Percentiles rank a stretch among this genome's conserved stretches.
Conservation (phyloP, 2,888 invertebrate genomes). For the Polia nebulosa region DNA sequence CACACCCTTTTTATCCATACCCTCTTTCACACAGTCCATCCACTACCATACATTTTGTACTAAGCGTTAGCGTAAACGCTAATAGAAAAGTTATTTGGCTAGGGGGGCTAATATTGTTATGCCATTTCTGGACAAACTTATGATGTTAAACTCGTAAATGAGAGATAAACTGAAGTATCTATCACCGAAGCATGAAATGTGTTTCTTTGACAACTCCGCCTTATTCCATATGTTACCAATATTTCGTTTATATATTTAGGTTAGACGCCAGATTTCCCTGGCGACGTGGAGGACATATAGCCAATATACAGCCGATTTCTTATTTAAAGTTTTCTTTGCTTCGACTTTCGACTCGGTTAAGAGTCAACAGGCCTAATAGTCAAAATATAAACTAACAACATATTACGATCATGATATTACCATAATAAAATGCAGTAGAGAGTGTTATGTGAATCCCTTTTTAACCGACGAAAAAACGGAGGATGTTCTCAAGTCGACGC, state of each 20-base stretch:
- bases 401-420: neutral
- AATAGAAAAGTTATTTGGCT: too few relatives aligned
- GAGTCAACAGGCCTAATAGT: neutral
- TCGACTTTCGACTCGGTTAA: neutral
- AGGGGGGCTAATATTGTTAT: too few relatives aligned
- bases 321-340: conserved; percentile 34
- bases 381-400: neutral
- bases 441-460: neutral
- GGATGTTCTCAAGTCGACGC: too few relatives aligned
- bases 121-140: neutral
- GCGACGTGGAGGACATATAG: conserved; percentile 43
- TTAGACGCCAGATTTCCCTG: conserved; percentile 58
- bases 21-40: too few relatives aligned
- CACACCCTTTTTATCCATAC: too few relatives aligned
- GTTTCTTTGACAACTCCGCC: conserved; percentile 25
- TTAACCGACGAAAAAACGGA: too few relatives aligned
- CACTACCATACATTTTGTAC: too few relatives aligned
- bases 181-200: conserved; percentile 8
- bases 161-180: conserved; percentile 1
- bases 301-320: conserved; percentile 48
- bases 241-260: conserved; percentile 54
- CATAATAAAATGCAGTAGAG: neutral
- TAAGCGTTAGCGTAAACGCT: too few relatives aligned
- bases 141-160: neutral
- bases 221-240: conserved; percentile 35